Evolutionary conservation across 2,113 vertebrate genomes (phyloP).

Genomic region (Burhinus bistriatus): DNA sequence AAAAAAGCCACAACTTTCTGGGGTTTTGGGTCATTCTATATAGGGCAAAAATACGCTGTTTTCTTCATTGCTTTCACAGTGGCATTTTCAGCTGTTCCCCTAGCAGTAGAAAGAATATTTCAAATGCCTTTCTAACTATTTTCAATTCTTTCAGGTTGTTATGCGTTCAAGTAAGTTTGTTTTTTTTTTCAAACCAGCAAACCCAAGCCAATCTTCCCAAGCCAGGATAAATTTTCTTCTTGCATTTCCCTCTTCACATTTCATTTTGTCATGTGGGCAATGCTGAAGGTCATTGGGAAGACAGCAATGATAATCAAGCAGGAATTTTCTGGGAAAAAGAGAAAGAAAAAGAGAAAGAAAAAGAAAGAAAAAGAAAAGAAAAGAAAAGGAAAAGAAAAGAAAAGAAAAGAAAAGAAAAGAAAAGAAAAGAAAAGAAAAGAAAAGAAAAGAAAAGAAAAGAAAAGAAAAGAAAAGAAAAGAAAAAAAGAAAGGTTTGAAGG

Average conservation of each 20-base stretch:
- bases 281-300: neutral
- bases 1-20: neutral
- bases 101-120: neutral
- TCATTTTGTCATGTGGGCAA: neutral
- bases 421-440: no score
- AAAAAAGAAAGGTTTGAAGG: neutral
- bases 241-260: neutral
- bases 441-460: neutral
- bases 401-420: no score
- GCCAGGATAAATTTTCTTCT: neutral
- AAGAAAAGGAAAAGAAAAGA: no score
- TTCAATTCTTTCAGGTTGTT: neutral
- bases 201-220: neutral
- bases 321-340: neutral
- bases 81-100: neutral
- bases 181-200: neutral
- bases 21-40: neutral
- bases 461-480: no score
- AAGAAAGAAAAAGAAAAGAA: no score
- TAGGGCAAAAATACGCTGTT: neutral
- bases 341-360: no score
- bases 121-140: neutral
- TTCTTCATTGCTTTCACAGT: neutral
- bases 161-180: neutral
- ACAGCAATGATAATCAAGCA: neutral